Evolutionary conservation across 2,797 vertebrate species (phyloP), one percentile per base, ranked within the genome.

Genomic region (Cheirogaleus major): DNA sequence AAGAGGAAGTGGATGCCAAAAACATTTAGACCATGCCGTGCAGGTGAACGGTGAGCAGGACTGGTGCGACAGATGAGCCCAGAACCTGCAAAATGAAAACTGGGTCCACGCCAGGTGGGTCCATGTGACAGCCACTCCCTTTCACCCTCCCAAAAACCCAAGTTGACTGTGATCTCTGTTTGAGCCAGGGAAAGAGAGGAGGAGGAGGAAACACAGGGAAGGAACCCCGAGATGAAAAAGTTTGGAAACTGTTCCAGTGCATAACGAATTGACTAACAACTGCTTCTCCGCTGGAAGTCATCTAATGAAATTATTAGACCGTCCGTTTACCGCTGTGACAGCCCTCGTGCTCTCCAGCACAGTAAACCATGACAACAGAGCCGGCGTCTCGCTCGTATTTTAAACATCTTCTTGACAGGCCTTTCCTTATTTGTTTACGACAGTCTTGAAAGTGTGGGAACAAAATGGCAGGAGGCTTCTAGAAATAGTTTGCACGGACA

Each of bases 381-480:
- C 35, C 30, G 4, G 55, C 2, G 5, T 70, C 52, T 14, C 57
- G 13, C 48, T 2, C 5, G 0, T 48, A 35, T 82, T 95, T 95
- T 9, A 94, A 91, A 69, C 52, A 57, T 23, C 6, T 45, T 81
- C 96, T 83, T 94, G 89, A 86, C 1, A 1, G 83, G 72, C 17
- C 65, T 76, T 97, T 93, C 88, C 89, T 95, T 43, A 61, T 55
- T 93, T 86, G 90, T 96, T n/a, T 82, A 45, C 20, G 93, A 96
- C 86, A 89, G 91, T 57, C 55, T 20, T 30, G 50, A 88, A 86
- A 45, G 79, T 96, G 78, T 89, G 85, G 93, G 95, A 87, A 92
- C 25, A 27, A 73, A 96, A 75, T 22, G 55, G 88, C 89, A 75
- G 92, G 50, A 88, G 4, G n/a, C 86, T 65, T 84, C 95, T 59